phyloP scores from a whole-genome alignment of 1,140 invertebrate species.

The Pseudomyrmex cubaensis region DNA sequence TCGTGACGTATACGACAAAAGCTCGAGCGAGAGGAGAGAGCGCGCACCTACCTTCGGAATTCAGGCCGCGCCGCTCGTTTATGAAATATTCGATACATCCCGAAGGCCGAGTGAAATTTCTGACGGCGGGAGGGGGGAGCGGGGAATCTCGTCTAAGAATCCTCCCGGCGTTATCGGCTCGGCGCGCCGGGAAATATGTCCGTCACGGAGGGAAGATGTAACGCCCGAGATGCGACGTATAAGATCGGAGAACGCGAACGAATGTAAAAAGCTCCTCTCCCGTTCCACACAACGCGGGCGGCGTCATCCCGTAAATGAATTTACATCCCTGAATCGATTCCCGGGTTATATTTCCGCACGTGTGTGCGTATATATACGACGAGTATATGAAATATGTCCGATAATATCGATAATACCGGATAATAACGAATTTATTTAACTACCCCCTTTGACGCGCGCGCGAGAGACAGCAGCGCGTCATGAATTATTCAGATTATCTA shows the following conservation, averaged over 20 bases:
- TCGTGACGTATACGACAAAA: neutral
- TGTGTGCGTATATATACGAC: too few species aligned
- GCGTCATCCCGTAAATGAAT: too few species aligned
- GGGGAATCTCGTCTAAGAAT: constrained; percentile 69
- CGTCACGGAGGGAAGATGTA: constrained; percentile 6
- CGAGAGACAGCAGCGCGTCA: neutral
- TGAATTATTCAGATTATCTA: constrained; percentile 54
- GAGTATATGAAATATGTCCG: too few species aligned
- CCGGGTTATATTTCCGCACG: too few species aligned
- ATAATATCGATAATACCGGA: neutral
- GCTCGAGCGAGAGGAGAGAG: neutral
- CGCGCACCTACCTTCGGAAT: constrained; percentile 68
- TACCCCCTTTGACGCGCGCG: neutral
- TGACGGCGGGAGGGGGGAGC: constrained; percentile 17
- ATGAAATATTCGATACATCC: constrained; percentile 79
- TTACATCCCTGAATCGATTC: constrained; percentile 16
- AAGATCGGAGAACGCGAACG: neutral
- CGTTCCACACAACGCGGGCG: too few species aligned
- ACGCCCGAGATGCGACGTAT: neutral
- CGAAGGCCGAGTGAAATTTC: constrained; percentile 73
- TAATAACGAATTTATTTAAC: constrained; percentile 42
- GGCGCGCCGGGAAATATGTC: constrained; percentile 31
- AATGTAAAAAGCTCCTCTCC: neutral
- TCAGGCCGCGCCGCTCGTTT: constrained; percentile 72
- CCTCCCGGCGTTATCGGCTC: constrained; percentile 31